Evolutionary conservation across 2,888 invertebrate species (phyloP), one percentile per base, ranked within the genome.

Genomic region (Sphaerophoria taeniata): DNA sequence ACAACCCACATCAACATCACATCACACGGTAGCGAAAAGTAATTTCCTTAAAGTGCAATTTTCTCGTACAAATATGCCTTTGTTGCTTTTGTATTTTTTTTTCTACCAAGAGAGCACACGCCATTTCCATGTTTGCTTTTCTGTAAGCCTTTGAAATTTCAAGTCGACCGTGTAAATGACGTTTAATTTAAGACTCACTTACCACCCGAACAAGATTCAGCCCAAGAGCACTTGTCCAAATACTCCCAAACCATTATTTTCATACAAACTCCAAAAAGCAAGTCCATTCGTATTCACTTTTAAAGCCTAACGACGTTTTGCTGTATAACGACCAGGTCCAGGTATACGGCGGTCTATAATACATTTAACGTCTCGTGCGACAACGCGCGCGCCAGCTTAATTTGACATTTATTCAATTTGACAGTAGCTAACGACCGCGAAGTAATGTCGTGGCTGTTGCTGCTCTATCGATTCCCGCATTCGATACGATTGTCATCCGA

Each of bases 371-470:
- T 74, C 63, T 47, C 36, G 31, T 39, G n/a, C n/a, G 39, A 53
- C 63, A 51, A 33, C 72, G 53, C 63, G 31, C 34, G 16, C 55
- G 6, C 33, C 33, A 14, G 6, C 16, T 43, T 53, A 39, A 53
- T 67, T 51, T 65, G 69, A 69, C 70, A 74, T 70, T 55, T 65
- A 72, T 47, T 65, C 49, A 51, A 82, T 82, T 77, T 77, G 72
- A 82, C 82, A 76, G 77, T 72, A 69, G 72, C 75, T 71, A 61
- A 75, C 65, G 70, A 67, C 53, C 24, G 9, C 9, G 31, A 9
- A 45, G 14, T 49, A 65, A 65, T 49, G 65, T 49, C 11, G 34
- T 12, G 33, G 34, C 45, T 34, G 11, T 33, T 47, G 34, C 63
- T 47, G 39, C 45, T 14, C 11, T 49, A 74, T 63, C 73, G 39